These are phyloP conservation scores for Subanguina moxae DNA, from an alignment of 1,140 invertebrate species.

Conservation along the genomic window DNA sequence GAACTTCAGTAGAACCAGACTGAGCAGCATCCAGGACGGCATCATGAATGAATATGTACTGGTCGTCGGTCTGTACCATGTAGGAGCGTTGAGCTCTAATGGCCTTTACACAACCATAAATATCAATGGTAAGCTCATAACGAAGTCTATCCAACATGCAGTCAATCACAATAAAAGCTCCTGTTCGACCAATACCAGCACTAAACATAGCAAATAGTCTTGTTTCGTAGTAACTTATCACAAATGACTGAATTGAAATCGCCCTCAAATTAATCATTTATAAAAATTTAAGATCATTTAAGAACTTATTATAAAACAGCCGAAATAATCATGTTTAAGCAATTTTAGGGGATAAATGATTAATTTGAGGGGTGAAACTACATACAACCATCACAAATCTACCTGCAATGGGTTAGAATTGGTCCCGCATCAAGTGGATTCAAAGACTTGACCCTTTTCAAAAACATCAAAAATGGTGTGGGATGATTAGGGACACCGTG, in stretches of 20 bases:
- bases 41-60: conserved; percentile 99
- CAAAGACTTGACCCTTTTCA: conserved; percentile 80
- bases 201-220: no score
- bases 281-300: no score
- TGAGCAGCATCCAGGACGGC: conserved; percentile 88
- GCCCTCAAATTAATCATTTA: no score
- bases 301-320: no score
- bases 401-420: conserved; percentile 84
- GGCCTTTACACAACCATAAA: conserved; percentile 96
- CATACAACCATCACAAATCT: neutral
- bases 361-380: neutral
- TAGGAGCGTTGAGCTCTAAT: conserved; percentile 92
- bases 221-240: no score
- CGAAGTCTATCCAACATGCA: conserved; percentile 88
- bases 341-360: no score
- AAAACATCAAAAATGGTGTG: conserved; percentile 93
- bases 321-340: no score
- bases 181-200: conserved; percentile 91
- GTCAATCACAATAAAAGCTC: conserved; percentile 97
- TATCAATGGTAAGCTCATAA: conserved; percentile 93
- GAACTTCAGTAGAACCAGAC: conserved; percentile 87
- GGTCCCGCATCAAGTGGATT: conserved; percentile 85
- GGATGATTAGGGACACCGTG: conserved; percentile 97
- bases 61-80: conserved; percentile 94
- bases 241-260: no score